Evolutionary conservation across 2,797 vertebrate species (phyloP), one percentile per base, ranked within the genome.

Genomic region (Manis javanica): DNA sequence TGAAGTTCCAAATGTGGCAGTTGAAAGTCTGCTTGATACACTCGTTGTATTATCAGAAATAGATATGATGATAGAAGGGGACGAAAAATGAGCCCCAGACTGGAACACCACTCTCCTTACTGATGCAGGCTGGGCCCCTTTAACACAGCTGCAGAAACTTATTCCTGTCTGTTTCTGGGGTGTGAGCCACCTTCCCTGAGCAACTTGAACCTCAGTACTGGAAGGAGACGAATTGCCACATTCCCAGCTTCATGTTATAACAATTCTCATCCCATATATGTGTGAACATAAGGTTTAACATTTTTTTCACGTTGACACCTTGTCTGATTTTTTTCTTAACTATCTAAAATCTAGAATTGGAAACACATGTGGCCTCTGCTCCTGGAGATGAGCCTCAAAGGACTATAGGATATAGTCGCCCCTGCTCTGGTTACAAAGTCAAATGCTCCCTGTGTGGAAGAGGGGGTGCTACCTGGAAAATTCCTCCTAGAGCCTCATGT

Each of bases 371-470:
- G 46, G 5, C 18, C 59, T 85, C 78, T 71, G 24, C 8, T 46
- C 66, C 61, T 78, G 5, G 91, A 24, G 7, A 13, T 42, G 39
- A 63, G 31, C 88, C 46, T 18, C 19, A 21, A 74, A 72, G 39
- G 46, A 23, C 19, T 66, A 15, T 19, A 3, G 3, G 16, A 57
- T 15, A 55, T 7, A 26, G 6, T 59, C n/a, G 16, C 9, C 13
- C 16, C 59, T 94, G n/a, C 31, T 59, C 83, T 53, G 53, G 16
- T 49, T 71, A 29, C 12, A 49, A 15, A 57, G 6, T 5, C 31
- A 75, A 64, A 39, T 18, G 4, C 0, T 0, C 24, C 2, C 16
- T 24, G 4, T 10, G 8, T 10, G 1, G 23, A 7, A 0, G 3
- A 13, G 6, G 7, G 4, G 8, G 3, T 4, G 0, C 23, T 6